Percentiles rank a stretch among this genome's conserved stretches.
Conservation (phyloP, 2,797 vertebrate species). For the Pygocentrus nattereri region DNA sequence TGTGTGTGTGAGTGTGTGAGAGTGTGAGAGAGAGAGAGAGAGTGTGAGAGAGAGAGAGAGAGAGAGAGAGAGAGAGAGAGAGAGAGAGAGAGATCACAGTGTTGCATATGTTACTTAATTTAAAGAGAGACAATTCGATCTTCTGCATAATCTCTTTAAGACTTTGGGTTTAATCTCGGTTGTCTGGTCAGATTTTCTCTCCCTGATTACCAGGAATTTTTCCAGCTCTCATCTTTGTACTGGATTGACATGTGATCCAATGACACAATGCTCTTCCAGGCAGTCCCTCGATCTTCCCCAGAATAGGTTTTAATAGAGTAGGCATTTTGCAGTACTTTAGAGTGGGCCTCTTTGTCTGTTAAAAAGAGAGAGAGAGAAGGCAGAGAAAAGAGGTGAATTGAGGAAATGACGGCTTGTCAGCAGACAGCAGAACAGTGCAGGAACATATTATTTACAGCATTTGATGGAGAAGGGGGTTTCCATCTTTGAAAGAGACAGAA, state of each 20-base stretch:
- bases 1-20: no score
- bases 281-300: conserved; percentile 40
- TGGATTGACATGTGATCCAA: conserved; percentile 48
- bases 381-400: background rate
- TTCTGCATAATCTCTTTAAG: conserved; percentile 49
- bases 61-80: conserved; percentile 9
- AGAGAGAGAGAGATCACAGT: conserved; percentile 23
- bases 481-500: conserved; percentile 6
- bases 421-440: conserved; percentile 14
- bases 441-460: conserved; percentile 23
- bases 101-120: conserved; percentile 38
- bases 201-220: conserved; percentile 34
- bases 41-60: conserved; percentile 8
- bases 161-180: conserved; percentile 24
- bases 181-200: conserved; percentile 28
- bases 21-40: conserved; percentile 10
- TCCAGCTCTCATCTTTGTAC: conserved; percentile 36
- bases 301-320: conserved; percentile 44
- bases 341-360: conserved; percentile 33
- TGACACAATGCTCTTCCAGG: conserved; percentile 46
- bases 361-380: conserved; percentile 1
- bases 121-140: conserved; percentile 37
- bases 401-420: conserved; percentile 27
- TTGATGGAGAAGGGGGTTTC: conserved; percentile 20
- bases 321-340: conserved; percentile 21